Base-by-base conservation (phyloP, 53 echinoderm and acorn worm species). In the Antedon mediterranea region DNA sequence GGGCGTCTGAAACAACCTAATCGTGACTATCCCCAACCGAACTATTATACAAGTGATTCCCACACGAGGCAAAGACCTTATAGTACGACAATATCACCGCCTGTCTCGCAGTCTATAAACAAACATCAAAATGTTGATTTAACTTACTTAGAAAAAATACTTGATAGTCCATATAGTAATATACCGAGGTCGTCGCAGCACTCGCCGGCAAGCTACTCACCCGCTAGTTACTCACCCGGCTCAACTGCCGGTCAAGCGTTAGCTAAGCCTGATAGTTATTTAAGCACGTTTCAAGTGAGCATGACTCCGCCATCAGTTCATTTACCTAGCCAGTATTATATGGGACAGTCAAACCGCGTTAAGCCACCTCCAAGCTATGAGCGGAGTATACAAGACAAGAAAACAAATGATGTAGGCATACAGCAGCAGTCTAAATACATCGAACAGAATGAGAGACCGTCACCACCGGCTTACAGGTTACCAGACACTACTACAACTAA, bases 331-430 rank as follows among this genome's bases (percentile, higher is more conserved):
- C 57, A 57, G 57, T 57, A 57, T 57, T 57, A 57, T 57, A 23
- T 57, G 14, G 57, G 57, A 57, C 57, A 57, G 3, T 18, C 7
- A 15, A 57, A 6, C 23, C 57, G 57, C 57, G 57, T 93, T 43
- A 85, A 86, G 74, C 98, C 98, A 15, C 98, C 98, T 28, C 98
- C 98, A 0, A 92, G 90, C 43, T 98, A 98, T 31, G 98, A 98
- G 79, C 77, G 85, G 70, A 92, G 92, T 79, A 89, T 88, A 0
- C 88, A 88, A 33, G 81, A 92, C 42, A 87, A 57, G 23, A 57
- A 57, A 23, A 2, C 23, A 8, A 57, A 57, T 23, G 57, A 57
- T 57, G 57, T 57, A 2, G 57, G 57, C 9, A 57, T 57, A n/a
- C n/a, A n/a, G n/a, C n/a, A n/a, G 57, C 57, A 34, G 8, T 20